phyloP scores from a whole-genome alignment of 1,140 invertebrate genomes.

The Neodiprion pinetum region DNA sequence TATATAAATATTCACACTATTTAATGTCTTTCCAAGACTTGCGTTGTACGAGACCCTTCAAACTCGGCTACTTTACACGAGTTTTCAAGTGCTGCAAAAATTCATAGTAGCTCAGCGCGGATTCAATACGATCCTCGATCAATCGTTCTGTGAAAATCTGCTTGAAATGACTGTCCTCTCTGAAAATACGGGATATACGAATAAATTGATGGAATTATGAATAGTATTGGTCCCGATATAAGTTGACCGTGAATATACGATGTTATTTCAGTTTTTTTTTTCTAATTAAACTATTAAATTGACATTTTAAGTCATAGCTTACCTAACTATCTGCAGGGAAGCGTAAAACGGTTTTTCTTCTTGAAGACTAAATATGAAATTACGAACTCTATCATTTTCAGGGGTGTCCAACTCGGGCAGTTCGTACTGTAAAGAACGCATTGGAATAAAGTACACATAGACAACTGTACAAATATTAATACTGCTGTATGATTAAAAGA shows the following conservation, averaged over 20 bases:
- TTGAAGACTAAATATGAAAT: conserved; percentile 86
- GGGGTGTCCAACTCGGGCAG: conserved; percentile 81
- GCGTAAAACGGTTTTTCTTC: conserved; percentile 82
- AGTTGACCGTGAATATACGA: background rate
- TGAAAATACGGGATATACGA: conserved; percentile 52
- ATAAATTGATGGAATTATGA: conserved; percentile 22
- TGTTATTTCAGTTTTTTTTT: background rate
- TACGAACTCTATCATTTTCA: conserved; percentile 77
- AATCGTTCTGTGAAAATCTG: conserved; percentile 86
- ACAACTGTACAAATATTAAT: conserved; percentile 15
- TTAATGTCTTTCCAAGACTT: conserved; percentile 1
- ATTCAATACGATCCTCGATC: conserved; percentile 94
- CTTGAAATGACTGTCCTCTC: conserved; percentile 88
- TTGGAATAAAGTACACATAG: conserved; percentile 24
- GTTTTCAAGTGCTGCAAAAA: conserved; percentile 96
- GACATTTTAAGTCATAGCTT: conserved; percentile 37
- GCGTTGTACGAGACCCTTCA: background rate
- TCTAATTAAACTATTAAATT: conserved; percentile 27
- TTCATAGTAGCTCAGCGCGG: conserved; percentile 95
- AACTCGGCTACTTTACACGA: conserved; percentile 77
- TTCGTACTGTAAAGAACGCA: conserved; percentile 65
- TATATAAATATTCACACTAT: background rate
- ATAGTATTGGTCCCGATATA: conserved; percentile 16
- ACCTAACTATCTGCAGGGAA: conserved; percentile 86
- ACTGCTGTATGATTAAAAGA: conserved; percentile 4